Conservation (phyloP, 2,888 invertebrate species). For the Tupiocoris notatus region DNA sequence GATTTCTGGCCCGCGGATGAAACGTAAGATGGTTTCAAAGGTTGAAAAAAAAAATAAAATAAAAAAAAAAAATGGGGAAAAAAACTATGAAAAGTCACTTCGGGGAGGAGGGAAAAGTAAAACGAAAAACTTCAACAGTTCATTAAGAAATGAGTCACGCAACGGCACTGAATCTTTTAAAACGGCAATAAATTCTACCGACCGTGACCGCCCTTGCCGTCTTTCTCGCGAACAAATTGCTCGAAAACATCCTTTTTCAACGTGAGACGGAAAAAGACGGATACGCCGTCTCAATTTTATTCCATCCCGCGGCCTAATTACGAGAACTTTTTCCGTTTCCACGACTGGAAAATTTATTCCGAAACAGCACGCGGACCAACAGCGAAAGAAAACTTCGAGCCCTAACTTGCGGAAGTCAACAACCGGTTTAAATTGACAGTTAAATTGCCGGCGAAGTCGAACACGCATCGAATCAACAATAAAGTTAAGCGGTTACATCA, state of each 20-base stretch:
- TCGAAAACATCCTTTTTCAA: not conserved
- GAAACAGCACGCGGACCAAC: not conserved
- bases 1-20: conserved; percentile 1
- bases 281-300: not conserved
- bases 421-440: too few relatives aligned
- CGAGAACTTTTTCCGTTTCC: not conserved
- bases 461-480: too few relatives aligned
- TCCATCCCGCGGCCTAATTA: not conserved
- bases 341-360: not conserved
- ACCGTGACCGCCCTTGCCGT: not conserved
- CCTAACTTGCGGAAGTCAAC: too few relatives aligned
- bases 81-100: not conserved
- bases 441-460: too few relatives aligned
- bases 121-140: conserved; percentile 18
- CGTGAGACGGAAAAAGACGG: not conserved
- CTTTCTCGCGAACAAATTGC: not conserved
- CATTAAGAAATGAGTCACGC: conserved; percentile 22
- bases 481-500: too few relatives aligned
- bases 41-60: too few relatives aligned
- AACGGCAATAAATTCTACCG: conserved; percentile 7
- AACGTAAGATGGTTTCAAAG: not conserved
- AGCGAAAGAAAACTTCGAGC: too few relatives aligned
- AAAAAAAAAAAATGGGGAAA: too few relatives aligned
- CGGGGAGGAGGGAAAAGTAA: not conserved
- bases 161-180: not conserved